Evolutionary conservation across 2,888 invertebrate genomes (phyloP).

Genomic region (Agrilus mali): DNA sequence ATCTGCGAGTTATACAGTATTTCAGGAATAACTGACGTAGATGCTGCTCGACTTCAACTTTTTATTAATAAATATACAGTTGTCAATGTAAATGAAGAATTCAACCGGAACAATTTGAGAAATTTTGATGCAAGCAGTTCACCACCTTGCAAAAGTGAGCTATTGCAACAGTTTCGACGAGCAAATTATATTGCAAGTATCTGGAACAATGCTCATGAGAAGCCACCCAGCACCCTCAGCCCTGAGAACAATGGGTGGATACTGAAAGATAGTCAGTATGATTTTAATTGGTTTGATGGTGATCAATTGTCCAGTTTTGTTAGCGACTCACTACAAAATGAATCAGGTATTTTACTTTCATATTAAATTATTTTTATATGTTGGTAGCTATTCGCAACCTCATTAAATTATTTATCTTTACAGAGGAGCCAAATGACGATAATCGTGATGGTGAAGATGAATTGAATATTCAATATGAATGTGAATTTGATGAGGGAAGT

Average conservation of each 20-base stretch:
- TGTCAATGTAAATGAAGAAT: constrained; percentile 7
- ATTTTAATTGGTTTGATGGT: constrained; percentile 6
- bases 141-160: constrained; percentile 5
- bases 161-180: constrained; percentile 4
- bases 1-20: constrained; percentile 6
- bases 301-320: constrained; percentile 1
- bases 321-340: background rate
- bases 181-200: constrained; percentile 5
- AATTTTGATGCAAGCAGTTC: constrained; percentile 6
- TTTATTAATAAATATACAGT: constrained; percentile 7
- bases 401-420: too few species aligned
- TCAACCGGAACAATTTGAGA: constrained; percentile 4
- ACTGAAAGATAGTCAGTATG: background rate
- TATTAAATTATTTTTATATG: too few species aligned
- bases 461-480: too few species aligned
- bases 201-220: constrained; percentile 6
- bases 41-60: constrained; percentile 9
- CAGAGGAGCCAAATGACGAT: too few species aligned
- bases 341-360: background rate
- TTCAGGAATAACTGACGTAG: constrained; percentile 6
- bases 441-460: too few species aligned
- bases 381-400: too few species aligned
- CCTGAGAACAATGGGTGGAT: constrained; percentile 5
- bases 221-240: background rate
- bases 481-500: too few species aligned